Conservation (phyloP, 35 echinoderm and acorn worm genomes). For the Acanthaster planci region DNA sequence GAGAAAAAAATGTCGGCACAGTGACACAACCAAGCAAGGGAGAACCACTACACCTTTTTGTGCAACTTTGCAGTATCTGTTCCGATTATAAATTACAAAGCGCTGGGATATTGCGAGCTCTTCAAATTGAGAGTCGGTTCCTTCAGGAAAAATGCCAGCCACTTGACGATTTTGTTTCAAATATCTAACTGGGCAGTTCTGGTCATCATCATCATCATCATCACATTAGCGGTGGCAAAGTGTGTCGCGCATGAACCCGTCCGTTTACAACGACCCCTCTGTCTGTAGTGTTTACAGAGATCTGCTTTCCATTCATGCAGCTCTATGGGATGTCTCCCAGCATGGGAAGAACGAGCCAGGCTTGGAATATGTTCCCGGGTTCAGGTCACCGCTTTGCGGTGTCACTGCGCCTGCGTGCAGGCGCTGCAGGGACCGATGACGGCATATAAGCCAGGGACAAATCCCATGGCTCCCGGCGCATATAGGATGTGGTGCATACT, state of each 20-base stretch:
- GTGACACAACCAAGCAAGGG: too few species aligned
- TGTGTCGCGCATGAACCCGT: neutral
- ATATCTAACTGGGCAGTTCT: neutral
- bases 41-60: too few species aligned
- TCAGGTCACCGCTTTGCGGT: constrained; percentile 5
- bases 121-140: neutral
- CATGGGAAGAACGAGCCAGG: too few species aligned
- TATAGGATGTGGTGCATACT: neutral
- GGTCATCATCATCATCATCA: neutral
- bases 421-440: neutral
- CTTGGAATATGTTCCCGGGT: neutral
- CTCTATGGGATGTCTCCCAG: too few species aligned
- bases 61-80: too few species aligned
- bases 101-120: neutral
- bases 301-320: too few species aligned
- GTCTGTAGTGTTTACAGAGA: too few species aligned
- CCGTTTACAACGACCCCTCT: too few species aligned
- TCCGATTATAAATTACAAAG: too few species aligned
- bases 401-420: constrained; percentile 20
- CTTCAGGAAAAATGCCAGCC: too few species aligned
- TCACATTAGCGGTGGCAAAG: neutral
- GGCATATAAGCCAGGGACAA: neutral
- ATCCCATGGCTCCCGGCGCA: neutral
- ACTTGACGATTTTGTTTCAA: neutral
- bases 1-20: neutral